These are phyloP conservation scores for Apodemus agrarius DNA, from an alignment of 2,797 vertebrate species.

Conservation along the genomic window DNA sequence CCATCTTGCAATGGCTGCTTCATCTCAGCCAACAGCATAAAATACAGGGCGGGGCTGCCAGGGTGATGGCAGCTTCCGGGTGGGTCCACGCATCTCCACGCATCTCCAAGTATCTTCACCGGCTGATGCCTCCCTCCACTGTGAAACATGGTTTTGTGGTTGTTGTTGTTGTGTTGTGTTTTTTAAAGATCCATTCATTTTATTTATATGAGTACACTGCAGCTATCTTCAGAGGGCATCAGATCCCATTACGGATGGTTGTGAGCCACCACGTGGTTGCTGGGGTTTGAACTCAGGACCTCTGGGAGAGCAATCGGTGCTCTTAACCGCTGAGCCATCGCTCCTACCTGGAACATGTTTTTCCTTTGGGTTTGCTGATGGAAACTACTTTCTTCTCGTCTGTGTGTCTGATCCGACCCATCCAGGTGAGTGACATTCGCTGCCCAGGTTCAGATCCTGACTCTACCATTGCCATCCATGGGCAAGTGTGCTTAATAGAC, in stretches of 20 bases:
- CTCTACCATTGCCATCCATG: neutral
- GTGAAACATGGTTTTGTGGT: neutral
- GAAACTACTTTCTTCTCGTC: neutral
- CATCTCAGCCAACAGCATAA: accelerated
- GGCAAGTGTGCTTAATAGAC: accelerated
- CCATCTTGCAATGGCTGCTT: accelerated
- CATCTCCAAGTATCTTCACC: too few relatives aligned
- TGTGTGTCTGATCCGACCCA: accelerated
- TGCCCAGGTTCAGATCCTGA: neutral
- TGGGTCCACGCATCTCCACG: too few relatives aligned
- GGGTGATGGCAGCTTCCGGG: neutral
- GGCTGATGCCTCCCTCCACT: neutral
- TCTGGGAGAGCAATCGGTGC: too few relatives aligned
- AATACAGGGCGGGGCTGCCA: accelerated
- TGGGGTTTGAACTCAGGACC: too few relatives aligned
- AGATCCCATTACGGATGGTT: too few relatives aligned
- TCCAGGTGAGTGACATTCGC: neutral
- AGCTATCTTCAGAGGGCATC: too few relatives aligned
- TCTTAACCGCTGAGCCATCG: too few relatives aligned
- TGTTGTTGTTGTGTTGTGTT: too few relatives aligned
- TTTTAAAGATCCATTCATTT: too few relatives aligned
- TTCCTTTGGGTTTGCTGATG: accelerated
- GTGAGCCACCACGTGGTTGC: too few relatives aligned
- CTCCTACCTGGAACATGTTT: accelerated
- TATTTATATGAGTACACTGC: too few relatives aligned